These are phyloP conservation scores for Macrotrachela quadricornifera DNA, from an alignment of 1,140 invertebrate species.

Conservation along the genomic window DNA sequence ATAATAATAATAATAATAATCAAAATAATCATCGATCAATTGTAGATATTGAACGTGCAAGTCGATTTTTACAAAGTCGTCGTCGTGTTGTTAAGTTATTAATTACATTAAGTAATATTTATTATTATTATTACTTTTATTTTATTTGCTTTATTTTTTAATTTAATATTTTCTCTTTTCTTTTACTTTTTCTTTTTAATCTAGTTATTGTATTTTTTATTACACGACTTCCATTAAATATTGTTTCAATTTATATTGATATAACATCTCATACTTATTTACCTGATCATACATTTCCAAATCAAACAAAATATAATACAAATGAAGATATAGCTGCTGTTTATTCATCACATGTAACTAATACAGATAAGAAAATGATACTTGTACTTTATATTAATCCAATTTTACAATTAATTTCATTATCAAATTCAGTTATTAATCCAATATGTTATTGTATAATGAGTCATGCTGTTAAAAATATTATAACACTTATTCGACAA, in stretches of 20 bases:
- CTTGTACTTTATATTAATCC: conserved; percentile 3
- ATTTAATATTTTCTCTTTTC: no score
- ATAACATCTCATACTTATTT: neutral
- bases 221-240: conserved; percentile 3
- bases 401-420: neutral
- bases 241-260: conserved; percentile 5
- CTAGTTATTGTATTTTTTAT: conserved; percentile 2
- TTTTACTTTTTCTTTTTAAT: neutral
- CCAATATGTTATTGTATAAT: conserved; percentile 4
- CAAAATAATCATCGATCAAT: no score
- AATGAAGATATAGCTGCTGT: no score
- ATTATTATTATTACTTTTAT: no score
- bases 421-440: conserved; percentile 5
- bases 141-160: no score
- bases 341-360: no score
- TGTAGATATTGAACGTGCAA: no score
- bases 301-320: no score
- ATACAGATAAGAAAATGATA: neutral
- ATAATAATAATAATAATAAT: no score
- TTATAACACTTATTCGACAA: no score
- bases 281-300: neutral
- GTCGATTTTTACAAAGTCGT: conserved; percentile 1
- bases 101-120: neutral
- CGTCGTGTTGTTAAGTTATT: conserved; percentile 6
- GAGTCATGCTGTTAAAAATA: neutral